Percentiles rank a stretch among this genome's conserved stretches.
Conservation (phyloP, 1,140 invertebrate species). For the Pentalonia nigronervosa region DNA sequence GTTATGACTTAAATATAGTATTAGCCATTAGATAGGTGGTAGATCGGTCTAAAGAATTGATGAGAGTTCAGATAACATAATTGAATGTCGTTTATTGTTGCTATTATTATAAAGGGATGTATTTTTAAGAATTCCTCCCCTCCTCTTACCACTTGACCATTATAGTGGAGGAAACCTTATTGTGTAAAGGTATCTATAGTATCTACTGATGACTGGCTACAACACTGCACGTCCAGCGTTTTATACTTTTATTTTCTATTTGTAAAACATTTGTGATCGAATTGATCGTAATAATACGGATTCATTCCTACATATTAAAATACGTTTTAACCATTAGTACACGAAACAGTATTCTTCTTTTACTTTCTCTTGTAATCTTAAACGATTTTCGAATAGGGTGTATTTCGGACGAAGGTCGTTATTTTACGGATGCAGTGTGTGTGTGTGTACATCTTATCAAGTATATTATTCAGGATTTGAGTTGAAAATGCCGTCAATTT, state of each 20-base stretch:
- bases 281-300: slow-evolving; percentile 6
- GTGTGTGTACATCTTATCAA: not conserved
- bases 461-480: not conserved
- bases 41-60: not conserved
- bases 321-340: slow-evolving; percentile 19
- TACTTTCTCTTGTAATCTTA: slow-evolving; percentile 35
- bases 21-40: too few species aligned
- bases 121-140: not conserved
- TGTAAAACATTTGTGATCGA: not conserved
- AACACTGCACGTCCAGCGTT: not conserved
- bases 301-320: not conserved
- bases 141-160: not conserved
- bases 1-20: not conserved
- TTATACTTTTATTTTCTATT: not conserved
- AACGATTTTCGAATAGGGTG: slow-evolving; percentile 34
- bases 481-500: not conserved
- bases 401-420: slow-evolving; percentile 37
- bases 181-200: not conserved
- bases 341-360: slow-evolving; percentile 32
- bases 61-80: not conserved
- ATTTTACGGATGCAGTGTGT: not conserved
- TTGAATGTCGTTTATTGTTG: not conserved
- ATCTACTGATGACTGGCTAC: not conserved
- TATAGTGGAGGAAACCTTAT: not conserved
- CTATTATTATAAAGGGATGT: not conserved